phyloP scores from a whole-genome alignment of 1,140 invertebrate species.

The Platorchestia sp. region DNA sequence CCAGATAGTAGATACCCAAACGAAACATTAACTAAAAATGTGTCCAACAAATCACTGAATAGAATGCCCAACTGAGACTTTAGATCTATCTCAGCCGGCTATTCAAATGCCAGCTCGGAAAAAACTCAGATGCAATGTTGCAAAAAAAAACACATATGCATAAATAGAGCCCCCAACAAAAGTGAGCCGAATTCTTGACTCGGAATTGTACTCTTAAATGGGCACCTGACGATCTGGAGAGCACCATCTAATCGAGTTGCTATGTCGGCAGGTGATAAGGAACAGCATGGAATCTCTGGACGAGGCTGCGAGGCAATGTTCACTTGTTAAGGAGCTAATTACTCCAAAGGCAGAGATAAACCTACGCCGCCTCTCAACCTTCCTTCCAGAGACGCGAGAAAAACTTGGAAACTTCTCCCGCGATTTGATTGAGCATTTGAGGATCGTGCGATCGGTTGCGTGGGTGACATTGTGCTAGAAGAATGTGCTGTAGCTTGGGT shows the following conservation, averaged over 20 bases:
- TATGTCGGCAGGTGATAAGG: conserved; percentile 43
- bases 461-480: no score
- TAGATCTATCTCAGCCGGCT: not conserved
- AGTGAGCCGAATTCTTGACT: conserved; percentile 11
- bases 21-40: not conserved
- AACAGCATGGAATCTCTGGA: conserved; percentile 3
- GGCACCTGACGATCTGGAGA: conserved; percentile 29
- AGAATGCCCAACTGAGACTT: not conserved
- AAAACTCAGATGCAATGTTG: not conserved
- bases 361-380: not conserved
- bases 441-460: no score
- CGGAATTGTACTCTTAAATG: not conserved
- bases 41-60: not conserved
- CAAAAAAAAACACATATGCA: not conserved
- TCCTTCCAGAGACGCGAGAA: not conserved
- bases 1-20: not conserved
- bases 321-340: conserved; percentile 51
- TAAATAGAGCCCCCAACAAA: not conserved
- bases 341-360: conserved; percentile 23
- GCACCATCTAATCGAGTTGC: conserved; percentile 46
- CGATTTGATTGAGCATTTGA: not conserved
- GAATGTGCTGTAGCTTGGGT: no score
- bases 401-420: not conserved
- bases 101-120: not conserved
- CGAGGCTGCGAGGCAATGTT: conserved; percentile 16